A percentile compares a stretch with the other conserved stretches of the same genome.
Evolutionary conservation across 2,797 vertebrate species (phyloP).

Genomic region (Siniperca scherzeri): DNA sequence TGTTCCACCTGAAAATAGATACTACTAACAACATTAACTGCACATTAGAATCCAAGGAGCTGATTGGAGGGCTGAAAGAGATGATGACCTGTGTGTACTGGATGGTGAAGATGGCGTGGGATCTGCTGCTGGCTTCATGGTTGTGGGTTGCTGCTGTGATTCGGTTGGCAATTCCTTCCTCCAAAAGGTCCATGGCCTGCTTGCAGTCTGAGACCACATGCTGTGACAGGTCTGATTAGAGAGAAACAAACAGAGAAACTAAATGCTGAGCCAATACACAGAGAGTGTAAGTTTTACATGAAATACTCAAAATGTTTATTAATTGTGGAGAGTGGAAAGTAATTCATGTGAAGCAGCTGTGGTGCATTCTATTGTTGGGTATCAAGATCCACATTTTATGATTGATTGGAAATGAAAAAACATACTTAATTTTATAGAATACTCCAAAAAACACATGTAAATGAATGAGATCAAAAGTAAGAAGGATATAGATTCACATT

Average conservation of each 20-base stretch:
- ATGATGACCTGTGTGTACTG: conserved; percentile 93
- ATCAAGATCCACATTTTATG: not conserved
- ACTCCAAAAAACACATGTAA: not conserved
- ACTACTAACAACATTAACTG: not conserved
- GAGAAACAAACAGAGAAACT: conserved; percentile 1
- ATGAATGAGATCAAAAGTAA: not conserved
- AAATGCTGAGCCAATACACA: not conserved
- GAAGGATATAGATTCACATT: not conserved
- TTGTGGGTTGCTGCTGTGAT: conserved; percentile 97
- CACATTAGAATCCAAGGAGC: not conserved
- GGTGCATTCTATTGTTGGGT: not conserved
- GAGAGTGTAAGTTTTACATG: not conserved
- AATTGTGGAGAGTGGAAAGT: not conserved
- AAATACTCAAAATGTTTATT: not conserved
- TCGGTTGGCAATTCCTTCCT: conserved; percentile 96
- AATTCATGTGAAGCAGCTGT: not conserved
- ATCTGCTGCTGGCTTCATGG: conserved; percentile 98
- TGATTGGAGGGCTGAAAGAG: not conserved
- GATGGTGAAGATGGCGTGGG: conserved; percentile 98
- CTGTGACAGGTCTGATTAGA: conserved; percentile 91
- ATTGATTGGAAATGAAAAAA: not conserved
- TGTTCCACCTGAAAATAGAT: not conserved
- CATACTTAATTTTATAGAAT: not conserved
- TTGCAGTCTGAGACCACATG: conserved; percentile 94
- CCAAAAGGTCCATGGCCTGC: conserved; percentile 93